phyloP scores from a whole-genome alignment of 2,113 vertebrate species.

The Grammomys surdaster region DNA sequence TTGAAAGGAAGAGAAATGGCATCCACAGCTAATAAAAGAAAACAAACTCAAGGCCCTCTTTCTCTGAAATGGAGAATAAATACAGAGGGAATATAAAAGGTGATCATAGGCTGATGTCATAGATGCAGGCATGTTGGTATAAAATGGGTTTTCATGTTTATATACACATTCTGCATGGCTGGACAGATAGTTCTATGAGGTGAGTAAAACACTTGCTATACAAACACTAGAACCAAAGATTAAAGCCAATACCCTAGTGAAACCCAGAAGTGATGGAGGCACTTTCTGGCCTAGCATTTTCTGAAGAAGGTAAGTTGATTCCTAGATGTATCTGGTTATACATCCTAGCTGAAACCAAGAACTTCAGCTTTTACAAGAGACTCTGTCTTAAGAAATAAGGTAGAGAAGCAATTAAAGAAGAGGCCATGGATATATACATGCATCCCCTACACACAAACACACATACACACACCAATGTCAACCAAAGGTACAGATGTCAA shows the following conservation, averaged over 20 bases:
- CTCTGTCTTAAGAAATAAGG: background rate
- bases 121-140: background rate
- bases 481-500: background rate
- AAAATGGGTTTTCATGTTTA: background rate
- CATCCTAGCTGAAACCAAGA: background rate
- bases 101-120: background rate
- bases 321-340: background rate
- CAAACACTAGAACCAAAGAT: background rate
- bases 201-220: background rate
- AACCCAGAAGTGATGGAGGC: background rate
- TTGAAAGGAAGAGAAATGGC: background rate
- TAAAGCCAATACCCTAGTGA: background rate
- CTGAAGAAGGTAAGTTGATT: background rate
- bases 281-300: background rate
- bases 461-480: background rate
- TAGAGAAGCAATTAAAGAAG: background rate
- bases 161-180: background rate
- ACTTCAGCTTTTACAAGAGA: background rate
- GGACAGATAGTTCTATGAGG: background rate
- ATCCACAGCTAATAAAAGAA: background rate
- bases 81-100: background rate
- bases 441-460: background rate
- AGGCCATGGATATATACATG: background rate
- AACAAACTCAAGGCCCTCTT: background rate
- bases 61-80: conserved; percentile 8